phyloP scores from a whole-genome alignment of 2,888 invertebrate genomes.

The Cacoxenus indagator region DNA sequence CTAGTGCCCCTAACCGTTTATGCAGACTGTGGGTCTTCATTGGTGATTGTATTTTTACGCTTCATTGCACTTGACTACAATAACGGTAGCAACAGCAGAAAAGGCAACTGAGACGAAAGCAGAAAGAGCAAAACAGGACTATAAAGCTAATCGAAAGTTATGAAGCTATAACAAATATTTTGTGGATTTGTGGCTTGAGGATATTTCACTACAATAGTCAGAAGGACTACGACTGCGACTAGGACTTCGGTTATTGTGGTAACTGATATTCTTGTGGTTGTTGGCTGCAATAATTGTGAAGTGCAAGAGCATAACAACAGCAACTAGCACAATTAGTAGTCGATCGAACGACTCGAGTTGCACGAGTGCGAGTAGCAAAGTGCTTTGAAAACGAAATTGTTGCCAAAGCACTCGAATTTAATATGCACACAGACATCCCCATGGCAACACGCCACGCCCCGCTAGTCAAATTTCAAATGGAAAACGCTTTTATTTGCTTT shows the following conservation, averaged over 20 bases:
- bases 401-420: conserved; percentile 29
- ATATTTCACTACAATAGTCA: conserved; percentile 4
- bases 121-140: not conserved
- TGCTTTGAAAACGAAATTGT: not conserved
- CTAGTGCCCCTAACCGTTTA: not conserved
- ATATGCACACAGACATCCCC: conserved; percentile 32
- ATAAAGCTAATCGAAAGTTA: not conserved
- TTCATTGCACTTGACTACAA: not conserved
- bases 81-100: not conserved
- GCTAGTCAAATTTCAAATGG: conserved; percentile 19
- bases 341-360: not conserved
- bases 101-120: not conserved
- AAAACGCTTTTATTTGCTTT: conserved; percentile 25
- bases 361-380: too few relatives aligned
- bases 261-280: not conserved
- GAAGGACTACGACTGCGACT: too few relatives aligned
- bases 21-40: not conserved
- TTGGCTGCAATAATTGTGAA: not conserved
- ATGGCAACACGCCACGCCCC: conserved; percentile 38
- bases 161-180: not conserved
- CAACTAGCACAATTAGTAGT: not conserved
- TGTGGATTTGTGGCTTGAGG: not conserved
- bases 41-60: not conserved
- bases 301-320: conserved; percentile 16
- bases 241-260: not conserved